Conservation (phyloP, 2,113 vertebrate genomes). For the Solenodon paradoxus region DNA sequence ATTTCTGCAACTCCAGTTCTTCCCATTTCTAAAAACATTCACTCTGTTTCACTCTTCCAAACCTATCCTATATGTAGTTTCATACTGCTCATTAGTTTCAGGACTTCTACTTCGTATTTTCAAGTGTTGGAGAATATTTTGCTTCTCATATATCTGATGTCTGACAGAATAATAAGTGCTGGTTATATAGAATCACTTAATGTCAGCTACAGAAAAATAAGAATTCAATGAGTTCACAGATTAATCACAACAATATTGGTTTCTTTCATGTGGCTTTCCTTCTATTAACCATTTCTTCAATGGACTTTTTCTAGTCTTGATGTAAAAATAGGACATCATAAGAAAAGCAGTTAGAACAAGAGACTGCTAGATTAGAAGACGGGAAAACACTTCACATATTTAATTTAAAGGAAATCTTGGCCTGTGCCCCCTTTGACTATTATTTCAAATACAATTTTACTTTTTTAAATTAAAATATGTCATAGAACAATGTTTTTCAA, state of each 20-base stretch:
- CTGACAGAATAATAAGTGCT: not conserved
- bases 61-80: not conserved
- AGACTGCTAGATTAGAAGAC: not conserved
- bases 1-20: not conserved
- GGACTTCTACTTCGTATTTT: not conserved
- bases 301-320: not conserved
- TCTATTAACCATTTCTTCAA: not conserved
- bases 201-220: not conserved
- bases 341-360: not conserved
- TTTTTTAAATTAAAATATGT: not conserved
- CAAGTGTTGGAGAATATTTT: not conserved
- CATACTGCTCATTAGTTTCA: not conserved
- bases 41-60: not conserved
- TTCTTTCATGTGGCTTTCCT: not conserved
- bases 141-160: not conserved
- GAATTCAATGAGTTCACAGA: not conserved
- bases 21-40: not conserved
- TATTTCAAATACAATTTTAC: not conserved
- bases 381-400: not conserved
- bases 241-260: not conserved
- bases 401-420: not conserved
- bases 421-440: not conserved
- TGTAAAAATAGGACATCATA: not conserved
- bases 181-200: not conserved
- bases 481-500: not conserved